Evolutionary conservation across 2,797 vertebrate species (phyloP), one percentile per base, ranked within the genome.

Genomic region (Erithacus rubecula): DNA sequence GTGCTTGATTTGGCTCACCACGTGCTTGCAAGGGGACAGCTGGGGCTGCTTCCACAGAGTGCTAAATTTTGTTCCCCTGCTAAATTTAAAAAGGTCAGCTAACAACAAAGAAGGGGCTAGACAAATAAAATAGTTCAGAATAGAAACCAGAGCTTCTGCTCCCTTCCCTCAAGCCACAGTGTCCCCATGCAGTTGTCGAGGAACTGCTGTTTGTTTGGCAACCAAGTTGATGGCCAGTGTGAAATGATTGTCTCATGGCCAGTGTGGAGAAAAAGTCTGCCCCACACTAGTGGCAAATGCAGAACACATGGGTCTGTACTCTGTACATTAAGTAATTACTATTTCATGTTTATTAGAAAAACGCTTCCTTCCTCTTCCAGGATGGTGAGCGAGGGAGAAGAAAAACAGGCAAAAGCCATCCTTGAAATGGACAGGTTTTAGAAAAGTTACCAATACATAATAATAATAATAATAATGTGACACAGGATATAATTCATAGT

Each of bases 241-340:
- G 44, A 68, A 70, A 39, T 22, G 29, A 63, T 37, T 34, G 15
- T 12, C 56, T 75, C 34, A 29, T 15, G 34, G 11, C 36, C 53
- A 21, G n/a, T 1, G 12, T n/a, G 65, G 26, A 6, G 51, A 37
- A 32, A 26, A 64, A 9, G 5, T 20, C 52, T 56, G 37, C 63
- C 63, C 71, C 32, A 6, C 0, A 0, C 13, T 49, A 27, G 23
- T 20, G 11, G 41, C 41, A 89, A 52, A 52, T 2, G 8, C 26
- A 20, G 69, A 80, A 67, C 12, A 74, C 29, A 15, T 49, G 32
- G 36, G 19, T 90, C 32, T 49, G 84, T 37, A 60, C 24, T 72
- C 37, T 21, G 49, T 58, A 29, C 7, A 13, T 56, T n/a, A 49
- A 47, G 29, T 52, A 64, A 82, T 56, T 39, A 68, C 18, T 51